A percentile compares a stretch with the other conserved stretches of the same genome.
Evolutionary conservation across 2,113 vertebrate genomes (phyloP).

Genomic region (Tiliqua scincoides): DNA sequence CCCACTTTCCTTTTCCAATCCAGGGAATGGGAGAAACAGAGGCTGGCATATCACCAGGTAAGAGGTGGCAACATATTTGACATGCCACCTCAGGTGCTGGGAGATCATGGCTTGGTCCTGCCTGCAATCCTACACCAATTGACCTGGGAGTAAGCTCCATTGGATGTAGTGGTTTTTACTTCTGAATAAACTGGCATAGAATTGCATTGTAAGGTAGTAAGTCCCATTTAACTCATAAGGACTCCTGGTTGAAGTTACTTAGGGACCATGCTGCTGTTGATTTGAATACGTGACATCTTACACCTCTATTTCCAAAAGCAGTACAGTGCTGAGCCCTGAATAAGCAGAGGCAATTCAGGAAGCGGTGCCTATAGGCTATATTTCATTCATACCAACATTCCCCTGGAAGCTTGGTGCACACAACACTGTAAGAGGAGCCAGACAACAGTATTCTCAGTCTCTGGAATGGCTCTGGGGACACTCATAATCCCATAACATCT

Average conservation of each 20-base stretch:
- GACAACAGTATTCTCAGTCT: slow-evolving; percentile 35
- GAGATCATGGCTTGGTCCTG: no score
- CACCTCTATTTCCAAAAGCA: slow-evolving; percentile 47
- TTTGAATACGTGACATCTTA: slow-evolving; percentile 51
- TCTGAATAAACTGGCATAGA: no score
- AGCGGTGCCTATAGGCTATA: slow-evolving; percentile 44
- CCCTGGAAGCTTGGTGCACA: background rate
- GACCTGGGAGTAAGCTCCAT: no score
- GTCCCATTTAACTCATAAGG: background rate
- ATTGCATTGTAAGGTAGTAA: background rate
- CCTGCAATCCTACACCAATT: no score
- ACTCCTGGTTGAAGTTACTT: background rate
- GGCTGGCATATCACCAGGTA: no score
- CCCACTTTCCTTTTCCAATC: no score
- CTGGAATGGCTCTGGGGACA: slow-evolving; percentile 15
- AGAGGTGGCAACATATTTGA: no score
- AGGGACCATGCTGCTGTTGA: background rate
- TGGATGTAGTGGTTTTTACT: no score
- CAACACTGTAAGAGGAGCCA: background rate
- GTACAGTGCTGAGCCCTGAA: slow-evolving; percentile 45
- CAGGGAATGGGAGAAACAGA: no score
- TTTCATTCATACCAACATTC: slow-evolving; percentile 60
- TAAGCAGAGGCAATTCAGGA: slow-evolving; percentile 42
- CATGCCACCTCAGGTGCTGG: no score
- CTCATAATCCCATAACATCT: slow-evolving; percentile 34